phyloP scores from a whole-genome alignment of 2,888 invertebrate species.

The Spisula subtruncata region DNA sequence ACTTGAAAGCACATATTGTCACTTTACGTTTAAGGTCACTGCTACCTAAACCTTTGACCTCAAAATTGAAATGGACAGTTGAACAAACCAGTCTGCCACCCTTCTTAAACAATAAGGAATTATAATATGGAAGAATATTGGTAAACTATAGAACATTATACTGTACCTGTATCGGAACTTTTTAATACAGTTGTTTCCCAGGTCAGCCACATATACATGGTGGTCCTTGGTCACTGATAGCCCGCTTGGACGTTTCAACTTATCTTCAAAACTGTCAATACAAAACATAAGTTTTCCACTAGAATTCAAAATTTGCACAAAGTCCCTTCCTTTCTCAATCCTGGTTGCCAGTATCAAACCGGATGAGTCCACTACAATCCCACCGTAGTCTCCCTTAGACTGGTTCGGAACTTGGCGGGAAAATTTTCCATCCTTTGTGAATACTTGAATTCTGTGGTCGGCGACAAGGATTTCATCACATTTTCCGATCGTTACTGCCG shows the following conservation, averaged over 20 bases:
- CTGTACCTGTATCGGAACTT: conserved; percentile 91
- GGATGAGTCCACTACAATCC: conserved; percentile 92
- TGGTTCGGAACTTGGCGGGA: conserved; percentile 80
- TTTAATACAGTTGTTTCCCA: conserved; percentile 95
- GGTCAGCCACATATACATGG: conserved; percentile 93
- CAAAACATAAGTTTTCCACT: conserved; percentile 90
- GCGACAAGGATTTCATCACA: conserved; percentile 93
- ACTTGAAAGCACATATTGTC: no score
- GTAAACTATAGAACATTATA: neutral
- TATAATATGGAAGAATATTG: no score
- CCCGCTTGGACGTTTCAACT: conserved; percentile 93
- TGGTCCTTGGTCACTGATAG: conserved; percentile 92
- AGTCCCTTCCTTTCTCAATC: conserved; percentile 90
- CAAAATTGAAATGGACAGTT: no score
- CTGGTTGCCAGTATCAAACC: conserved; percentile 92
- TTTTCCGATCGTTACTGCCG: conserved; percentile 93
- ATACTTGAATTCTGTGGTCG: conserved; percentile 92
- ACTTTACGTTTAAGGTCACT: no score
- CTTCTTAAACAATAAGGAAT: no score
- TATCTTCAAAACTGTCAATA: conserved; percentile 93
- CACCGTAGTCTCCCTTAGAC: conserved; percentile 94
- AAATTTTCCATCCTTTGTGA: conserved; percentile 91
- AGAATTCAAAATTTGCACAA: conserved; percentile 91
- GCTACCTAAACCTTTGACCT: no score
- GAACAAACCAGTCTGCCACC: no score